Evolutionary conservation across 1,140 invertebrate species (phyloP), one percentile per base, ranked within the genome.

Genomic region (Drosophila mayri): DNA sequence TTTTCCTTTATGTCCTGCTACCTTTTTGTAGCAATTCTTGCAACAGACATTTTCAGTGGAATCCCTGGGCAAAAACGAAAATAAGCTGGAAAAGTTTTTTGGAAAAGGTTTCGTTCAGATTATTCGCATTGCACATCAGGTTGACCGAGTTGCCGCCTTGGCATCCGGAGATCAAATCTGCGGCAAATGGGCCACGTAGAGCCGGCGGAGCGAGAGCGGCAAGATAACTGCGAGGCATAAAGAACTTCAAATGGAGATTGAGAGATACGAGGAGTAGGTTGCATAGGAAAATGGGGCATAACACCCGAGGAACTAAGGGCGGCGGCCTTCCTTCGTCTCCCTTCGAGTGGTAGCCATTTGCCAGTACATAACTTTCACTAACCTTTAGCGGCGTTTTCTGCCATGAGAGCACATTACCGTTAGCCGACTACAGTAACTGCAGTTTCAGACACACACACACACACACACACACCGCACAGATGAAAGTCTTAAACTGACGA

Each of bases 351-450:
- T 35, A 30, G 61, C 73, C 76, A 78, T 78, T 78, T 71, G 75
- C 59, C 38, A 78, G 76, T 78, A 63, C 76, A 77, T 78, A 78
- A 78, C 76, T 78, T 78, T 78, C 66, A 64, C 76, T 78, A 78
- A 78, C 76, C 76, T 78, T 78, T 78, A 49, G 76, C 50, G 65
- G 58, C 76, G 73, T 57, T 67, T 61, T 63, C 49, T 41, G 73
- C 73, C 74, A 67, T 41, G 65, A 63, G 58, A 57, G 65, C 74
- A 78, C 76, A 78, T 78, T 71, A 78, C 74, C 76, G 75, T 78
- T 78, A 78, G 74, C 54, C 41, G 46, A 58, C 64, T 58, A 76
- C 54, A 57, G 38, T 50, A 72, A 73, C 70, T 73, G 70, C 70
- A 73, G 28, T 73, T 72, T 37, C 47, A 68, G 35, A 76, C 32